phyloP scores from a whole-genome alignment of 2,113 vertebrate genomes.

The Sminthopsis crassicaudata region DNA sequence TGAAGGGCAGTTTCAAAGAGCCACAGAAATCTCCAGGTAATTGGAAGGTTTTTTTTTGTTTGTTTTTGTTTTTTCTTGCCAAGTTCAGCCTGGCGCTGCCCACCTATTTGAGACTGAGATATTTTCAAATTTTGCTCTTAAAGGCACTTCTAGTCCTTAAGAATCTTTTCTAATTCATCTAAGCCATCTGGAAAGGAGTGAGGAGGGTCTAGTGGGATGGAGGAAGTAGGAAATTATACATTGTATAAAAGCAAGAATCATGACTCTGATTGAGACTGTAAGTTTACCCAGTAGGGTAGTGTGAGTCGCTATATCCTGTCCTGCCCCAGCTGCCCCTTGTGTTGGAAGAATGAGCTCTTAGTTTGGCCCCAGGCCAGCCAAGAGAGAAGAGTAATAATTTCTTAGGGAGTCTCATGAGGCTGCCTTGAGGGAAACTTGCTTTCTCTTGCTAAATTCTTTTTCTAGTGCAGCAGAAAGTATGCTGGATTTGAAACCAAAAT shows the following conservation, averaged over 20 bases:
- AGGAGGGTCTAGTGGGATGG: background rate
- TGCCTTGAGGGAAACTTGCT: background rate
- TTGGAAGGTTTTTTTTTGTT: background rate
- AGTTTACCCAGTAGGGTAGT: background rate
- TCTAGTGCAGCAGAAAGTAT: background rate
- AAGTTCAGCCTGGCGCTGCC: background rate
- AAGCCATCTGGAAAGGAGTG: slow-evolving; percentile 9
- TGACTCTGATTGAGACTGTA: background rate
- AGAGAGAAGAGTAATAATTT: background rate
- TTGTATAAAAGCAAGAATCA: background rate
- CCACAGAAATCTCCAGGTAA: background rate
- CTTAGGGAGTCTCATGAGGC: background rate
- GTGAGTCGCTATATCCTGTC: background rate
- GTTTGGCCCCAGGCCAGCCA: background rate
- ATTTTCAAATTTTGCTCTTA: background rate
- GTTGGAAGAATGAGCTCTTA: background rate
- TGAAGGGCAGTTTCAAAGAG: background rate
- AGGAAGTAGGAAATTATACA: background rate
- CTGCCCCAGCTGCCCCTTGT: background rate
- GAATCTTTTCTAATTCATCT: background rate
- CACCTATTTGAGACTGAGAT: background rate
- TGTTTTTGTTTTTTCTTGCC: background rate
- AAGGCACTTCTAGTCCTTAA: background rate
- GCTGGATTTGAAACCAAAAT: background rate
- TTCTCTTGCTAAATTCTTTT: background rate